Evolutionary conservation across 2,113 vertebrate species (phyloP).

Genomic region (Galbula dea): DNA sequence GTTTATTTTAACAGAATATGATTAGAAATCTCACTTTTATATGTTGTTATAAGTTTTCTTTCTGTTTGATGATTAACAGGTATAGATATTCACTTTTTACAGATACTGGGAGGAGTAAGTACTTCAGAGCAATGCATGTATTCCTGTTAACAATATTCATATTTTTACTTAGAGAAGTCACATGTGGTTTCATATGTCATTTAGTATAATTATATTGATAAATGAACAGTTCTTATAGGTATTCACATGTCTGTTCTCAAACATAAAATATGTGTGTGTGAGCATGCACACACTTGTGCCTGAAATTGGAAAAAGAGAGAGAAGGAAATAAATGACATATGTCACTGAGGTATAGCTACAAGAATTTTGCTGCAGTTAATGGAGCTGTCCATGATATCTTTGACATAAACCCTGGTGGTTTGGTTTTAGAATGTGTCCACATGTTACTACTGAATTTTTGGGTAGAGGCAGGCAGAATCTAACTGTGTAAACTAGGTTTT

Average conservation of each 20-base stretch:
- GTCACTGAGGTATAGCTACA: neutral
- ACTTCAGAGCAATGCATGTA: neutral
- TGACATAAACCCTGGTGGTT: neutral
- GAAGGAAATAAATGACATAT: neutral
- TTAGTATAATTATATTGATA: neutral
- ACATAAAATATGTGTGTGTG: neutral
- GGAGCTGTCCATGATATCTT: neutral
- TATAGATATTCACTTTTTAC: neutral
- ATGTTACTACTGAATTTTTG: neutral
- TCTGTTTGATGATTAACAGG: neutral
- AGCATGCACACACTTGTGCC: fast-evolving
- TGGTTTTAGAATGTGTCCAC: neutral
- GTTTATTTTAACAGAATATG: neutral
- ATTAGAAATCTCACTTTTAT: neutral
- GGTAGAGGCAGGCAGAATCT: neutral
- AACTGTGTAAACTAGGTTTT: neutral
- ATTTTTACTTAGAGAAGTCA: neutral
- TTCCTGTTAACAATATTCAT: neutral
- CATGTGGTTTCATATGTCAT: neutral
- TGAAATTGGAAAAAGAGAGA: neutral
- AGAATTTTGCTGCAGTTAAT: neutral
- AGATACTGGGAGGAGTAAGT: neutral
- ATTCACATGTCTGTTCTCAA: fast-evolving
- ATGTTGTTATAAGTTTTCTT: neutral
- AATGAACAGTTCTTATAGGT: neutral